Base-by-base conservation (phyloP, 2,113 vertebrate genomes). In the Paracanthobrama guichenoti region DNA sequence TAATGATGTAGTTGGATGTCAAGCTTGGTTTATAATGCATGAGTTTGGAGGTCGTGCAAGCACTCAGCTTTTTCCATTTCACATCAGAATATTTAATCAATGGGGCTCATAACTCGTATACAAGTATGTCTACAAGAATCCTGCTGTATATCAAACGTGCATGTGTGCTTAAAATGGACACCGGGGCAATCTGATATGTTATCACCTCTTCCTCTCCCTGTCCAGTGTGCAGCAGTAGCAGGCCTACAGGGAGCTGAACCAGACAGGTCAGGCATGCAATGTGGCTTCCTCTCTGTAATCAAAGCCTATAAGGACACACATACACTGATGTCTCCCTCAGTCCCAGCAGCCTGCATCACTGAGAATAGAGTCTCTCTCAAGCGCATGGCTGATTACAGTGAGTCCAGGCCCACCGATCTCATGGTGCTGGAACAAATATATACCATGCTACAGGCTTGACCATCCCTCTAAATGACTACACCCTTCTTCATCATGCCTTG, bases 351-450 rank as follows among this genome's bases (percentile, higher is more conserved):
- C 81, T 81, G 86, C 59, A 85, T 85, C 79, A 74, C 69, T 50
- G 79, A 66, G 55, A 84, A 44, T 71, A 80, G 84, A 85, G 75
- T 88, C 26, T 81, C 78, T 67, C 55, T 72, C 66, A 64, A 89
- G 86, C 64, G 86, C 83, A 80, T 74, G 79, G 83, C 71, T 85
- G 84, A 87, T 74, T 85, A 66, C 48, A 71, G 75, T 35, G 77
- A 84, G 64, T 64, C 78, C 74, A 82, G 73, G 31, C 14, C 31
- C 31, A 60, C 55, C 39, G 31, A 67, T 76, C 80, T 80, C 76
- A 67, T 91, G 91, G 91, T 92, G 91, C 90, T 89, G 89, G 91
- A 89, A 89, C 90, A 89, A 89, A 90, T 87, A 86, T 79, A 89
- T 86, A 86, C 86, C 81, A 90, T 89, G 90, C 72, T 76, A 77